These are phyloP conservation scores for Phenganax stokvisi DNA, from an alignment of 92 coral and sea anemone species.

Conservation along the genomic window DNA sequence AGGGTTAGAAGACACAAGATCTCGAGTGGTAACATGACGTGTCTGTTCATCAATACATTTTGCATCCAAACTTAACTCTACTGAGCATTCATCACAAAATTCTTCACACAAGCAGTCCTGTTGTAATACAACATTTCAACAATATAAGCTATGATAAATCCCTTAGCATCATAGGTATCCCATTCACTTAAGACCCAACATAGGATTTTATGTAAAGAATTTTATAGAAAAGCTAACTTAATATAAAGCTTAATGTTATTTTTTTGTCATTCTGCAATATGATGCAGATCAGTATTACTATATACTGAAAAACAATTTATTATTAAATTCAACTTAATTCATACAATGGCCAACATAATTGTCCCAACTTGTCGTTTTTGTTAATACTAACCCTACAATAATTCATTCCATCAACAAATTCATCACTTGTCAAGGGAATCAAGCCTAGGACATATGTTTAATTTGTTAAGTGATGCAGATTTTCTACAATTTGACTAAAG, in stretches of 20 bases:
- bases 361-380: not conserved
- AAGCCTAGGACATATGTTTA: slow-evolving; percentile 50
- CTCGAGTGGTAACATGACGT: slow-evolving; percentile 90
- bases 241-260: too few species aligned
- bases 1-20: slow-evolving; percentile 75
- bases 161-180: too few species aligned
- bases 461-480: not conserved
- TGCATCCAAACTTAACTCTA: slow-evolving; percentile 85
- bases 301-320: too few species aligned
- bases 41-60: slow-evolving; percentile 93
- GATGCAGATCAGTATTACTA: too few species aligned
- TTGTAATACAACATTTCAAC: not conserved
- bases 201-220: too few species aligned
- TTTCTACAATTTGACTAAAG: not conserved
- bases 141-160: not conserved
- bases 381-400: slow-evolving; percentile 72
- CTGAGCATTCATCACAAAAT: slow-evolving; percentile 91
- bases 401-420: slow-evolving; percentile 70
- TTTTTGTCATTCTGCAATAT: too few species aligned
- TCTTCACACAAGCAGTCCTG: slow-evolving; percentile 98
- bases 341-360: not conserved
- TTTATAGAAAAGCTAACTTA: too few species aligned
- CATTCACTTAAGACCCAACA: too few species aligned
- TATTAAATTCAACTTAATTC: too few species aligned
- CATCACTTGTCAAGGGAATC: slow-evolving; percentile 91